A percentile compares a stretch with the other conserved stretches of the same genome.
Evolutionary conservation across 2,113 vertebrate species (phyloP).

Genomic region (Corythaeola cristata): DNA sequence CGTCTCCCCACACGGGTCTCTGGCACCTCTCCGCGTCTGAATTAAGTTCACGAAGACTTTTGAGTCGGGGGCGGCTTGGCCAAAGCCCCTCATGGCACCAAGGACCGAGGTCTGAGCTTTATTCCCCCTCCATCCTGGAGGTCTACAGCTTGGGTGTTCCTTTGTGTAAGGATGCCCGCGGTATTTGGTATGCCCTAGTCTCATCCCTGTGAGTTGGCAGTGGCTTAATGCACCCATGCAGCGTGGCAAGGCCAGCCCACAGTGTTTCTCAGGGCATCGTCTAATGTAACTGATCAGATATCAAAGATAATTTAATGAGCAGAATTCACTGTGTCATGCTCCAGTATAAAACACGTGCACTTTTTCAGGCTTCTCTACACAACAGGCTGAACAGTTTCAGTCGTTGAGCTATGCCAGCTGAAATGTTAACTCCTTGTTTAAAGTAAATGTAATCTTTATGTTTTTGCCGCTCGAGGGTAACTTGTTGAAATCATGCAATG

Average conservation of each 20-base stretch:
- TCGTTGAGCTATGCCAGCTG: background rate
- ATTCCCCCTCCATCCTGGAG: no score
- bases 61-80: no score
- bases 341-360: rapidly evolving
- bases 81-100: background rate
- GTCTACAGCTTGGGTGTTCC: rapidly evolving
- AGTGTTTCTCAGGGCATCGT: background rate
- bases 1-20: rapidly evolving
- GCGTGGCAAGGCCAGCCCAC: background rate
- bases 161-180: background rate
- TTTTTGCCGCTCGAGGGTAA: background rate
- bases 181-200: background rate
- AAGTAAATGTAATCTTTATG: background rate
- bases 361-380: background rate
- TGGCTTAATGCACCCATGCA: background rate
- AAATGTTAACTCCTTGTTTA: background rate
- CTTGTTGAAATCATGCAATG: background rate
- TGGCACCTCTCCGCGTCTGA: background rate
- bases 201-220: background rate
- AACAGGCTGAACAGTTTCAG: background rate
- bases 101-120: rapidly evolving
- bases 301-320: background rate
- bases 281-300: background rate
- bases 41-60: background rate
- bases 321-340: background rate